A percentile compares a stretch with the other conserved stretches of the same genome.
phyloP scores from a whole-genome alignment of 2,113 vertebrate species.

The Chloroceryle aenea region DNA sequence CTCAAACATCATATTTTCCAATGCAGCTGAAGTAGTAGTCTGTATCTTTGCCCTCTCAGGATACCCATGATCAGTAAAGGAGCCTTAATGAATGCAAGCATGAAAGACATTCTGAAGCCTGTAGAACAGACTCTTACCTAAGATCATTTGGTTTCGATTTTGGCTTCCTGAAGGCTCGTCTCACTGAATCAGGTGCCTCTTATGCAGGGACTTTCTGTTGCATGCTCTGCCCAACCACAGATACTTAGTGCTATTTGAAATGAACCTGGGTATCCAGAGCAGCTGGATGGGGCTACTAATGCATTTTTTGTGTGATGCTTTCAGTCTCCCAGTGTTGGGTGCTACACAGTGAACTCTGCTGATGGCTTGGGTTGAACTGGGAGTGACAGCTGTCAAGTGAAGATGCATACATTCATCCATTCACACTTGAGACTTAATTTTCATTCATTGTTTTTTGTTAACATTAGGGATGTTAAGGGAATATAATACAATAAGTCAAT shows the following conservation, averaged over 20 bases:
- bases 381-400: not conserved
- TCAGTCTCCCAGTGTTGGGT: not conserved
- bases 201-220: not conserved
- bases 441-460: not conserved
- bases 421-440: not conserved
- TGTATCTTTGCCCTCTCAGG: not conserved
- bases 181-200: not conserved
- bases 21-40: not conserved
- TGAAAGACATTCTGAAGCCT: not conserved
- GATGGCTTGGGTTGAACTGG: not conserved
- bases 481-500: slow-evolving; percentile 13
- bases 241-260: not conserved
- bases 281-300: not conserved
- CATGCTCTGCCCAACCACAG: not conserved
- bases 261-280: not conserved
- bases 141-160: not conserved
- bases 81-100: not conserved
- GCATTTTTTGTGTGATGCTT: not conserved
- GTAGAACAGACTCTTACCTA: not conserved
- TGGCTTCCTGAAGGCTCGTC: not conserved
- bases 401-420: not conserved
- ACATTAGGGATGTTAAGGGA: slow-evolving; percentile 2
- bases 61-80: not conserved
- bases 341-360: not conserved
- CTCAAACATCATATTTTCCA: not conserved